A percentile compares a stretch with the other conserved stretches of the same genome.
Conservation (phyloP, 2,888 invertebrate species). For the Lasioglossum calceatum region DNA sequence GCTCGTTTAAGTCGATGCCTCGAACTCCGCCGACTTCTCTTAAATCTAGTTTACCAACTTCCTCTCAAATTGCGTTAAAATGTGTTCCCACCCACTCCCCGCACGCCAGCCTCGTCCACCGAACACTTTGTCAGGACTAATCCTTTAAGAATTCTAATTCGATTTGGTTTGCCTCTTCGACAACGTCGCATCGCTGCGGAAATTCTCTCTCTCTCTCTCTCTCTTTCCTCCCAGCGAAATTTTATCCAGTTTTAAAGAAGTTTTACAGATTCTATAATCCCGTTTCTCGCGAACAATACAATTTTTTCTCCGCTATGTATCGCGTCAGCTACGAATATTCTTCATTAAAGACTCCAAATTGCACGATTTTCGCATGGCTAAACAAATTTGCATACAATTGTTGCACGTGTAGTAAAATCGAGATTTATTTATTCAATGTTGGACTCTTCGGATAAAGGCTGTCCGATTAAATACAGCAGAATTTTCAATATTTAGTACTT, state of each 20-base stretch:
- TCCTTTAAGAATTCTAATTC: conserved; percentile 8
- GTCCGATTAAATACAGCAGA: too few relatives aligned
- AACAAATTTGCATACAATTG: too few relatives aligned
- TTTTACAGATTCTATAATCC: background rate
- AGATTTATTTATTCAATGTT: background rate
- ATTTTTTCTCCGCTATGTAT: too few relatives aligned
- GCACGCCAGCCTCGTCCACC: background rate
- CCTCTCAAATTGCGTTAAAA: conserved; percentile 8
- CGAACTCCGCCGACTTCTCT: conserved; percentile 9
- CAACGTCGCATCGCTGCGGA: background rate
- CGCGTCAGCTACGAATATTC: too few relatives aligned
- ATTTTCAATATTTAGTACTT: background rate
- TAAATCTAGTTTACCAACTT: conserved; percentile 16
- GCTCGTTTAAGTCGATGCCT: conserved; percentile 22
- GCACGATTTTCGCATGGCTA: too few relatives aligned
- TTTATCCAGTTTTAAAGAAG: background rate
- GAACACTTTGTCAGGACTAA: conserved; percentile 1
- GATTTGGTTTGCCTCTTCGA: background rate
- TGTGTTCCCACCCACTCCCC: background rate
- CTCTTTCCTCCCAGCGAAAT: background rate
- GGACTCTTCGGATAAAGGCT: background rate
- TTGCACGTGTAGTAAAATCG: too few relatives aligned
- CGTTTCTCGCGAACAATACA: background rate
- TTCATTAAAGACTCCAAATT: too few relatives aligned
- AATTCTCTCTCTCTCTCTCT: background rate